Base-by-base conservation (phyloP, 92 coral and sea anemone genomes). In the Montipora capitata region DNA sequence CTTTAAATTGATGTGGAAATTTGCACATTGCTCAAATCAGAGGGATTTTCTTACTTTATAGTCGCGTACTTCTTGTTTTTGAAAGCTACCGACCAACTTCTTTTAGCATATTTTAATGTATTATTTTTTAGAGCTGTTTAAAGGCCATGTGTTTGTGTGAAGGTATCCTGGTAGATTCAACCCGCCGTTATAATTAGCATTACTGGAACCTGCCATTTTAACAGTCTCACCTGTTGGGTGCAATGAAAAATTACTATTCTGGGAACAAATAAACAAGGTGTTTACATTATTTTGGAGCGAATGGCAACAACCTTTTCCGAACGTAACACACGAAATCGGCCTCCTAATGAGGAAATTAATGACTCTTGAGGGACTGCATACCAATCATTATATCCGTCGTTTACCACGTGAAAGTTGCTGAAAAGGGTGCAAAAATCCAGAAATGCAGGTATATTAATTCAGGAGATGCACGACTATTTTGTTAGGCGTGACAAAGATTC, bases 131-230 rank as follows among this genome's bases (percentile, higher is more conserved):
- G 35, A 27, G 70, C 20, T 68, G 44, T 85, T 65, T 27, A 12
- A 15, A 69, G 57, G 15, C 80, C 79, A 71, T 83, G 87, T 83
- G 87, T 51, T 40, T 44, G 51, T 18, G 20, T 58, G 51, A 64
- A 7, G 59, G 38, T 14, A 59, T 40, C 72, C 39, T 62, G 65
- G 54, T 20, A 41, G 17, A 73, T 85, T 52, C 17, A 68, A 83
- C 72, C 87, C 51, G 71, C 52, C 10, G 7, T 48, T 58, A 8
- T 58, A 83, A 83, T 71, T 72, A 57, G 68, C 77, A 68, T 12
- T 75, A 13, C 61, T 2, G 61, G 61, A 54, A 85, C 89, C 89
- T 76, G 89, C 62, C 49, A 72, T 72, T 56, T 72, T 71, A 83
- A 70, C 59, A 72, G 57, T 70, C 79, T 18, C 69, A 83, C 87